Evolutionary conservation across 1,140 invertebrate genomes (phyloP), one percentile per base, ranked within the genome.

Genomic region (Drosophila sulfurigaster): DNA sequence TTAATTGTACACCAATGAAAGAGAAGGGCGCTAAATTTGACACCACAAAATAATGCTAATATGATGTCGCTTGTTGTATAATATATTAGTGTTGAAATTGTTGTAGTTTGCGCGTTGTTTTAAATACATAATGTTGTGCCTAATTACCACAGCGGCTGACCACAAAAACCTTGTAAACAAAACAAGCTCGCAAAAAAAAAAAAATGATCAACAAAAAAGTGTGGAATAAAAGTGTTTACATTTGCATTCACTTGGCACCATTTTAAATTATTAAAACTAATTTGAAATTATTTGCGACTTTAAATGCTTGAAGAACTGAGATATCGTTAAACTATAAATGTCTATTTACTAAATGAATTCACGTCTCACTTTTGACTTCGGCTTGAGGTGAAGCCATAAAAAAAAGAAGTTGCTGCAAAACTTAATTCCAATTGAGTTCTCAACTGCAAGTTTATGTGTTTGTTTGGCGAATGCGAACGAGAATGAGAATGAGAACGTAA

Each of bases 351-450:
- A 48, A 25, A 25, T 25, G 5, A 49, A 25, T 49, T 49, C 15
- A 43, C 41, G 41, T 43, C 11, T 43, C n/a, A 43, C 41, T 8
- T 49, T 49, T 49, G 46, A 25, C 15, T 20, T 20, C 25, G 46
- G 7, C 15, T 49, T 49, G 8, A 10, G 6, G 16, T 16, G 2
- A 20, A 25, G 15, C 46, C 46, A 49, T 49, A 20, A 8, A 20
- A 13, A 43, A 10, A 25, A 25, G 7, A 25, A 25, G 16, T 52
- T 28, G 32, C 5, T 7, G 41, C 20, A 56, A 43, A 43, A 74
- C 57, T 74, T 74, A 69, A 74, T 62, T 68, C 41, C 16, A 64
- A 54, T 13, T 32, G 30, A 56, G 32, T 69, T 69, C 62, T 62
- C 30, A 45, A 10, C 66, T 30, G 32, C 11, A 62, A 67, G 46